Evolutionary conservation across 2,888 invertebrate genomes (phyloP), one percentile per base, ranked within the genome.

Genomic region (Hypolimnas misippus): DNA sequence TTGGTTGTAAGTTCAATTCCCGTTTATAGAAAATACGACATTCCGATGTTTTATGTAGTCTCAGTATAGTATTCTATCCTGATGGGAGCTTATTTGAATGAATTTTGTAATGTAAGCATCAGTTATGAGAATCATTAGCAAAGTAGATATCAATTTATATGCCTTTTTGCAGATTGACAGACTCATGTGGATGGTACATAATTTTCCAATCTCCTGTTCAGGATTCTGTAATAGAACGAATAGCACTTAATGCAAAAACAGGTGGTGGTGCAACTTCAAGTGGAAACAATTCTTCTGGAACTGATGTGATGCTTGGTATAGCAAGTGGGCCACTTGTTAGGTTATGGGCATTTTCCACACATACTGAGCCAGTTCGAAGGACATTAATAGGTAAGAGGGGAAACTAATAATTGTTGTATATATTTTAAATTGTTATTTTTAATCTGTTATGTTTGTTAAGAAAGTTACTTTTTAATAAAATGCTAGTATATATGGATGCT

Each of bases 131-230:
- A 25, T 5, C 25, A 25, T 25, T 25, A 25, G 25, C 25, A 25
- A 25, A 25, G 25, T 25, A 25, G 25, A 42, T 42, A 42, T n/a
- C 29, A 46, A 4, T 4, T 12, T 14, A 16, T 4, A 19, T 19
- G 31, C 19, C 19, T 57, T 53, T 54, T 71, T 75, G 4, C 76
- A 92, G 98, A 79, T 94, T 99, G 78, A 98, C 98, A 86, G 99
- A 99, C 85, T 97, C 98, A 0, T 97, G 97, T 71, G 99, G 99
- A 5, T 99, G 99, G 99, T 98, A 98, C 79, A 95, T 97, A 76
- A 96, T 97, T 8, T 99, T 98, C 89, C 98, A 97, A 59, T 98
- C 98, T 68, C 97, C 98, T 0, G 96, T 97, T 68, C 96, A 98
- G 78, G 98, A 98, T 74, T 94, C 95, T 2, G 94, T 95, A 10